phyloP scores from a whole-genome alignment of 2,888 invertebrate species.

The Stenichneumon culpator region DNA sequence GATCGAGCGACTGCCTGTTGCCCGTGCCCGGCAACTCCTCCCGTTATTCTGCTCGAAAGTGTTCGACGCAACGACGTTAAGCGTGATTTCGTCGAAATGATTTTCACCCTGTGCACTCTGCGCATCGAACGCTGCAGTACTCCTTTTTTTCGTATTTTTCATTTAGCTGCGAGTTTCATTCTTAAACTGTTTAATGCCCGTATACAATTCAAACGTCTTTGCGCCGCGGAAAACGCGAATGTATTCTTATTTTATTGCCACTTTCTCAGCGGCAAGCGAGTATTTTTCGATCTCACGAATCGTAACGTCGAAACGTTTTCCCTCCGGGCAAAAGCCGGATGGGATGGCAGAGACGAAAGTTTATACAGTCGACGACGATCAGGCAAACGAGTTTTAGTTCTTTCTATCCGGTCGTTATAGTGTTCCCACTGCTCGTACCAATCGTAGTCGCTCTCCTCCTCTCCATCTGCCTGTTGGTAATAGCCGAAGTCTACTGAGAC shows the following conservation, averaged over 20 bases:
- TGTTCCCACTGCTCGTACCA: conserved; percentile 28
- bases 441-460: conserved; percentile 39
- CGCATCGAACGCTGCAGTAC: conserved; percentile 10
- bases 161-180: conserved; percentile 30
- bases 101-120: conserved; percentile 45
- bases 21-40: conserved; percentile 43
- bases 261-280: conserved; percentile 25
- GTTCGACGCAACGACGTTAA: conserved; percentile 55
- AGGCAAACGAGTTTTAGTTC: conserved; percentile 58
- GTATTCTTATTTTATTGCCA: conserved; percentile 43
- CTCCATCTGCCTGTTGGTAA: conserved; percentile 24
- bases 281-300: conserved; percentile 50
- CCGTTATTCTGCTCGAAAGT: conserved; percentile 42
- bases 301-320: conserved; percentile 54
- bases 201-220: neutral
- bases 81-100: conserved; percentile 61
- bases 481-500: conserved; percentile 40
- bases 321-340: neutral
- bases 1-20: conserved; percentile 68
- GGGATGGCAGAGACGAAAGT: conserved; percentile 43
- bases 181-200: conserved; percentile 4
- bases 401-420: conserved; percentile 57
- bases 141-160: conserved; percentile 38
- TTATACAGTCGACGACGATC: conserved; percentile 54
- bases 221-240: conserved; percentile 1